Evolutionary conservation across 2,797 vertebrate species (phyloP).

Genomic region (Eulemur albifrons): DNA sequence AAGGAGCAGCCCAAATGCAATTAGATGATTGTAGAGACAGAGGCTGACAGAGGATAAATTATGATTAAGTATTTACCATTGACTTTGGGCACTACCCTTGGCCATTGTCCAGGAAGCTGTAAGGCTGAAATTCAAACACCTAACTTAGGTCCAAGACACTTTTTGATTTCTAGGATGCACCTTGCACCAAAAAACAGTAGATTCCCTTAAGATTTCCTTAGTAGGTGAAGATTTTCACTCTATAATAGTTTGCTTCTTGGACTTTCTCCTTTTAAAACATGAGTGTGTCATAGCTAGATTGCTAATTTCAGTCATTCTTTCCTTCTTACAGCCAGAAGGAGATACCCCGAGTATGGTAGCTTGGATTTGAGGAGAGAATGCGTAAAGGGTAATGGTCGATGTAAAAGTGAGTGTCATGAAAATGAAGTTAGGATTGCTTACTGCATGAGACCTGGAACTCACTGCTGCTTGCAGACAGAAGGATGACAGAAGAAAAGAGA

Average conservation of each 20-base stretch:
- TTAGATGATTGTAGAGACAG: not conserved
- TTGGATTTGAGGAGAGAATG: slow-evolving; percentile 69
- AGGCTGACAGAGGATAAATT: not conserved
- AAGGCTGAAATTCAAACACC: not conserved
- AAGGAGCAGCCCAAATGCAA: not conserved
- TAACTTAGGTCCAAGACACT: not conserved
- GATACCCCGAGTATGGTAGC: slow-evolving; percentile 63
- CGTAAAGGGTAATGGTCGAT: slow-evolving; percentile 42
- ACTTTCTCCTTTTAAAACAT: slow-evolving; percentile 2
- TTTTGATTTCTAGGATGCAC: not conserved
- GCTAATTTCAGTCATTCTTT: slow-evolving; percentile 66
- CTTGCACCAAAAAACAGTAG: not conserved
- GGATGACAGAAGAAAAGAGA: slow-evolving; percentile 41
- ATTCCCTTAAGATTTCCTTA: not conserved
- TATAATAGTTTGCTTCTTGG: not conserved
- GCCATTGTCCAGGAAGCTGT: not conserved
- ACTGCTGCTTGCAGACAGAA: slow-evolving; percentile 63
- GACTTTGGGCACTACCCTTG: not conserved
- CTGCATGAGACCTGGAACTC: slow-evolving; percentile 63
- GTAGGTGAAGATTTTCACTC: not conserved
- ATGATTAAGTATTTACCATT: not conserved
- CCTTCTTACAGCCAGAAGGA: slow-evolving; percentile 69
- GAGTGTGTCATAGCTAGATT: not conserved
- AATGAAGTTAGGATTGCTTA: slow-evolving; percentile 64
- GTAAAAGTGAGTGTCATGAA: slow-evolving; percentile 29